Conservation (phyloP, 1,140 invertebrate species). For the Caerostris darwini region DNA sequence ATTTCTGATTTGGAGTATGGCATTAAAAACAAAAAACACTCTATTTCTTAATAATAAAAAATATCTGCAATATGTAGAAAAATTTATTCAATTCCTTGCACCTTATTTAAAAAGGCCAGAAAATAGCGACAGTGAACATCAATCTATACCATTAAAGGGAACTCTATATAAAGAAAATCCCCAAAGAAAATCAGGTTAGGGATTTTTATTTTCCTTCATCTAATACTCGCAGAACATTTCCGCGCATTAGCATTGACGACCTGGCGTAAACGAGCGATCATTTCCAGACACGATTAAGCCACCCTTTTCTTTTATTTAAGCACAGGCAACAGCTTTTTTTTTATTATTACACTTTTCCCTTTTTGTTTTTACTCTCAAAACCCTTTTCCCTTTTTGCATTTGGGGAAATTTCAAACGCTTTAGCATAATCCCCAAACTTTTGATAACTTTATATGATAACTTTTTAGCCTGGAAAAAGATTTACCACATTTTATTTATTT, state of each 20-base stretch:
- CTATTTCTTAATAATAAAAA: too few relatives aligned
- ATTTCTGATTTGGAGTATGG: too few relatives aligned
- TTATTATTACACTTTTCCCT: neutral
- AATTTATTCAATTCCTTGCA: neutral
- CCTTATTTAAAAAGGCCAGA: neutral
- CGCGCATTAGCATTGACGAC: constrained; percentile 67
- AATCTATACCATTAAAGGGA: constrained; percentile 58
- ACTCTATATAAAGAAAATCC: neutral
- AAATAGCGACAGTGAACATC: neutral
- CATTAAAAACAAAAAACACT: too few relatives aligned
- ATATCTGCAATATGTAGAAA: too few relatives aligned
- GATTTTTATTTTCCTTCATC: constrained; percentile 6
- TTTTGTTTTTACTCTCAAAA: neutral
- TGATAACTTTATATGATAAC: too few relatives aligned
- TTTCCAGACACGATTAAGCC: constrained; percentile 60
- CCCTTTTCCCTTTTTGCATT: constrained; percentile 21
- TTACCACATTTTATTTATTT: constrained; percentile 41
- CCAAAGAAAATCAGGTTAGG: neutral
- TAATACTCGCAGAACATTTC: constrained; percentile 37
- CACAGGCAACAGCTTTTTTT: constrained; percentile 21
- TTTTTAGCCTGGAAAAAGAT: constrained; percentile 42
- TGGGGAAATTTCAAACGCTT: constrained; percentile 11
- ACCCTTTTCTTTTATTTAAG: neutral
- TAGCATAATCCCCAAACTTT: constrained; percentile 68
- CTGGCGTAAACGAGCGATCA: constrained; percentile 55